These are phyloP conservation scores for Hydriomena furcata DNA, from an alignment of 2,888 invertebrate genomes.

Conservation along the genomic window DNA sequence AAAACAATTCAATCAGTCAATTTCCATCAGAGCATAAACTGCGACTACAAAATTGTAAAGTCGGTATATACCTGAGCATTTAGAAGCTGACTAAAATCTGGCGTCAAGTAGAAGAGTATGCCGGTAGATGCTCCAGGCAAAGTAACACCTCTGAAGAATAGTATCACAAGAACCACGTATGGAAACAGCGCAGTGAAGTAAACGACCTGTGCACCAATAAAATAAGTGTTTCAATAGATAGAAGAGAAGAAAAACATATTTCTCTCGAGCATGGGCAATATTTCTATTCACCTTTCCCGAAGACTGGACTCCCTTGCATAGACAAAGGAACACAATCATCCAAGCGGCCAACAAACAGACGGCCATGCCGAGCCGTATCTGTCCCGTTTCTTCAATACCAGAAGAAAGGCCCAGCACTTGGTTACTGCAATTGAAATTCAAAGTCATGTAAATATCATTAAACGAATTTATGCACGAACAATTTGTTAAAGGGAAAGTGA, in stretches of 20 bases:
- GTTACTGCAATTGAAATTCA: constrained; percentile 66
- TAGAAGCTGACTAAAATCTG: constrained; percentile 88
- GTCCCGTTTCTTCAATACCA: constrained; percentile 88
- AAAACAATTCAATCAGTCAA: neutral
- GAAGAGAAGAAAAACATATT: no score
- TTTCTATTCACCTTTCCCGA: constrained; percentile 86
- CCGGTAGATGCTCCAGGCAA: constrained; percentile 91
- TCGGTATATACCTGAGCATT: constrained; percentile 85
- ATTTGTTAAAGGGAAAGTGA: constrained; percentile 22
- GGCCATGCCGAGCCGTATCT: constrained; percentile 87
- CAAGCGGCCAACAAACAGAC: constrained; percentile 90
- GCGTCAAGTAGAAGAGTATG: constrained; percentile 90
- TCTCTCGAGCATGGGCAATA: no score
- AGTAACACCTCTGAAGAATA: constrained; percentile 91
- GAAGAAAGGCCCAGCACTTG: constrained; percentile 87
- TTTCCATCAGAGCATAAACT: neutral
- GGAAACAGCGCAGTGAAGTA: constrained; percentile 91
- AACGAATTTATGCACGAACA: constrained; percentile 18
- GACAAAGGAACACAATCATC: constrained; percentile 90
- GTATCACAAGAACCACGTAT: constrained; percentile 88
- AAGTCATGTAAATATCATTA: constrained; percentile 19
- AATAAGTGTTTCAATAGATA: neutral
- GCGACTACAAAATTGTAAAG: neutral
- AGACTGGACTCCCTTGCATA: constrained; percentile 91
- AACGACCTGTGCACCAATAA: constrained; percentile 79